phyloP scores from a whole-genome alignment of 1,140 invertebrate genomes.

The Brachionus rubens region DNA sequence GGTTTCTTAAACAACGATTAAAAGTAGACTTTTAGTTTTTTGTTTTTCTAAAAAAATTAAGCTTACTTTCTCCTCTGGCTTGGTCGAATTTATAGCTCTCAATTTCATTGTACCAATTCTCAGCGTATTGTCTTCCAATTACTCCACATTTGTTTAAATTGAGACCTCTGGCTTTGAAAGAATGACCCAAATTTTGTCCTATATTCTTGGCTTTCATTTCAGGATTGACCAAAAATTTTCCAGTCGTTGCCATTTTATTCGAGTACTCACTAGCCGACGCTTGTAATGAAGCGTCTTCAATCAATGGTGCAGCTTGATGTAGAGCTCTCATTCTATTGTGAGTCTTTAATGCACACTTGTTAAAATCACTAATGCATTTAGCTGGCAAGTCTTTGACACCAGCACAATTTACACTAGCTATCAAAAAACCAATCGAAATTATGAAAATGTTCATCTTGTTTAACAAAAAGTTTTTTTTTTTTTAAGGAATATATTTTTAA shows the following conservation, averaged over 20 bases:
- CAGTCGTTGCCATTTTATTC: not conserved
- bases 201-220: not conserved
- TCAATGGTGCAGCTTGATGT: not conserved
- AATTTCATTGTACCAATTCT: constrained; percentile 13
- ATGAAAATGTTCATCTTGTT: not conserved
- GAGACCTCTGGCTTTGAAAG: not conserved
- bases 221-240: not conserved
- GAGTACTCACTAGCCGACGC: not conserved
- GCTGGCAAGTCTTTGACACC: not conserved
- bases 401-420: not conserved
- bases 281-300: not conserved
- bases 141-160: not conserved
- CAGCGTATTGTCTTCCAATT: not conserved
- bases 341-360: not conserved
- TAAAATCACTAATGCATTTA: not conserved
- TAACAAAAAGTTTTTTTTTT: too few relatives aligned
- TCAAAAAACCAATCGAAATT: too few relatives aligned
- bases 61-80: too few relatives aligned
- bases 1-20: constrained; percentile 52
- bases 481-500: too few relatives aligned
- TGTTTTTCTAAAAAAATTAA: not conserved
- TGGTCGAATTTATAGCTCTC: not conserved
- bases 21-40: too few relatives aligned
- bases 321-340: not conserved
- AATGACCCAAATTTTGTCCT: constrained; percentile 1